These are phyloP conservation scores for Paradoxurus hermaphroditus DNA, from an alignment of 2,113 vertebrate genomes.

Conservation along the genomic window DNA sequence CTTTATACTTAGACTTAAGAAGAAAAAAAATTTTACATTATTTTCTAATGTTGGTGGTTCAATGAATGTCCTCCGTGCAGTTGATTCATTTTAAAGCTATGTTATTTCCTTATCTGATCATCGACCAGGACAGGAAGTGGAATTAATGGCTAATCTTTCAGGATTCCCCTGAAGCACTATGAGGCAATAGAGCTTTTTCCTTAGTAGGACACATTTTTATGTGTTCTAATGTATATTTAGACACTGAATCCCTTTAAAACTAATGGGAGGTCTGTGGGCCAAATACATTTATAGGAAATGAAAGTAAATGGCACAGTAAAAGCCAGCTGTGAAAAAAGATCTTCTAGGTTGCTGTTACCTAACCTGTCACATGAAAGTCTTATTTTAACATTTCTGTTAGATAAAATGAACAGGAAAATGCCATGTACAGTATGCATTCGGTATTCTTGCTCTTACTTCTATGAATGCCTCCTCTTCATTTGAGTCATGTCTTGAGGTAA, in stretches of 20 bases:
- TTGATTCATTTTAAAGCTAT: background rate
- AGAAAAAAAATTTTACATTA: background rate
- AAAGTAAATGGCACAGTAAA: background rate
- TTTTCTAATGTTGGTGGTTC: background rate
- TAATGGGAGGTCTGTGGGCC: conserved; percentile 44
- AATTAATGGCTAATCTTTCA: background rate
- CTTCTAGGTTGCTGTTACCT: conserved; percentile 14
- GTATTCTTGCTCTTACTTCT: background rate
- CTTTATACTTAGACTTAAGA: background rate
- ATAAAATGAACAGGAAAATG: conserved; percentile 9
- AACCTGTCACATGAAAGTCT: conserved; percentile 9
- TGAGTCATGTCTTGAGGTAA: background rate
- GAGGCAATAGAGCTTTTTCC: background rate
- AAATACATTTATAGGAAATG: conserved; percentile 29
- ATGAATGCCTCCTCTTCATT: background rate
- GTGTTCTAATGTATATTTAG: conserved; percentile 30
- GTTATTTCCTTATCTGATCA: background rate
- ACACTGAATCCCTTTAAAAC: conserved; percentile 8
- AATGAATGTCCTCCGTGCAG: background rate
- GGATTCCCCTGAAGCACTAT: conserved; percentile 4
- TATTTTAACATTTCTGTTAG: background rate
- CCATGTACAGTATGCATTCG: background rate
- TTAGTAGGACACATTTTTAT: conserved; percentile 8
- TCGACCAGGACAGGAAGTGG: background rate
- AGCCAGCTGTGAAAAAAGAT: conserved; percentile 28